A percentile compares a stretch with the other conserved stretches of the same genome.
Conservation (phyloP, 2,888 invertebrate genomes). For the Resseliella maxima region DNA sequence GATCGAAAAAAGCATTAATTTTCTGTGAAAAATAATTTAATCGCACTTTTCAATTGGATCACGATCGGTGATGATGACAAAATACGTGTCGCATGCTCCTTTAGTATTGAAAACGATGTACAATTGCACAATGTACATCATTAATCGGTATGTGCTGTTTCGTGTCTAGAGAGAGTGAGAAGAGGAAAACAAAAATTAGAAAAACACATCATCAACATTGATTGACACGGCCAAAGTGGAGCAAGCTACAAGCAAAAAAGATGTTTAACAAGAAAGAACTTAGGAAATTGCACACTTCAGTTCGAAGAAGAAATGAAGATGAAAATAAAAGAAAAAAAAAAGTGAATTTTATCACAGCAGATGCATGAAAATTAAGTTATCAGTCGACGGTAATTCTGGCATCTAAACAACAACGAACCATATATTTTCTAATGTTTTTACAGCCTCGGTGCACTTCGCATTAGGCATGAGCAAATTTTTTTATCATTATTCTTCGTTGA, state of each 20-base stretch:
- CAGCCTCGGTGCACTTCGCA: neutral
- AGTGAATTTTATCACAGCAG: constrained; percentile 12
- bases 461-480: neutral
- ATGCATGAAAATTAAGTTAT: constrained; percentile 16
- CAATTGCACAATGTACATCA: constrained; percentile 41
- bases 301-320: neutral
- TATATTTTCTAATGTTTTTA: constrained; percentile 34
- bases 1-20: constrained; percentile 9
- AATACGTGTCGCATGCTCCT: constrained; percentile 44
- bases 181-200: neutral
- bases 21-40: constrained; percentile 46
- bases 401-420: neutral
- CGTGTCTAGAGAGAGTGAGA: neutral
- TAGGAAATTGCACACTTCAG: neutral
- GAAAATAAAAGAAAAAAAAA: neutral
- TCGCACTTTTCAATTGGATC: constrained; percentile 50
- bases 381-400: neutral
- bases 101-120: neutral
- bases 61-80: constrained; percentile 40
- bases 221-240: neutral
- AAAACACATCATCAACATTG: neutral
- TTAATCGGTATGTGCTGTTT: neutral
- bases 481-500: constrained; percentile 14
- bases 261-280: neutral
- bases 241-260: neutral